Conservation (phyloP, 2,113 vertebrate genomes). For the Cynoglossus semilaevis region DNA sequence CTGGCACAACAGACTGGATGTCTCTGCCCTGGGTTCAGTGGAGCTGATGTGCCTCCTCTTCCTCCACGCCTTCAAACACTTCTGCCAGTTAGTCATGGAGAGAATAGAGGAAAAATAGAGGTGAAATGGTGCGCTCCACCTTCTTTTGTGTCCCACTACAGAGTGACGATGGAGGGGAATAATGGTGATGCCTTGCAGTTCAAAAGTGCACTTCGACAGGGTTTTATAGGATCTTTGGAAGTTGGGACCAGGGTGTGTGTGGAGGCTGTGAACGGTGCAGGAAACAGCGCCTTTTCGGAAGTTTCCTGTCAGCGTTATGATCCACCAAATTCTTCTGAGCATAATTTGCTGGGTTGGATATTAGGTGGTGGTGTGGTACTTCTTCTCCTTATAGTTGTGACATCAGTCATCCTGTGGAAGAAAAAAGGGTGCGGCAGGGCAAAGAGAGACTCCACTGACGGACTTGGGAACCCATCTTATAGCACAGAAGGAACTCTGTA, state of each 20-base stretch:
- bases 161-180: slow-evolving; percentile 51
- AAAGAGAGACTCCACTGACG: slow-evolving; percentile 46
- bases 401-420: slow-evolving; percentile 52
- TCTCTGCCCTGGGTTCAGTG: slow-evolving; percentile 72
- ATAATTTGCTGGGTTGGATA: slow-evolving; percentile 24
- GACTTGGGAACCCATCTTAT: slow-evolving; percentile 72
- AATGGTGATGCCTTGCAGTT: slow-evolving; percentile 12
- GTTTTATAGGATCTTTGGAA: slow-evolving; percentile 49
- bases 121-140: slow-evolving; percentile 77
- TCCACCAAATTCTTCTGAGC: not conserved
- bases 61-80: slow-evolving; percentile 55
- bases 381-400: slow-evolving; percentile 55
- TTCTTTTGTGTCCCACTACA: slow-evolving; percentile 68
- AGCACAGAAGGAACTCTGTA: slow-evolving; percentile 55
- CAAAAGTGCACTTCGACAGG: slow-evolving; percentile 24
- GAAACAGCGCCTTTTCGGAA: slow-evolving; percentile 48
- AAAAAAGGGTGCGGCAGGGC: slow-evolving; percentile 37
- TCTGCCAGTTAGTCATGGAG: slow-evolving; percentile 25
- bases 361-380: slow-evolving; percentile 60
- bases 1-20: slow-evolving; percentile 48
- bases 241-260: slow-evolving; percentile 72
- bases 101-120: slow-evolving; percentile 39
- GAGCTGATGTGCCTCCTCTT: slow-evolving; percentile 36
- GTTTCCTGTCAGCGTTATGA: slow-evolving; percentile 65
- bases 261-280: slow-evolving; percentile 66